Evolutionary conservation across 2,888 invertebrate genomes (phyloP).

Genomic region (Drosophila diplacantha): DNA sequence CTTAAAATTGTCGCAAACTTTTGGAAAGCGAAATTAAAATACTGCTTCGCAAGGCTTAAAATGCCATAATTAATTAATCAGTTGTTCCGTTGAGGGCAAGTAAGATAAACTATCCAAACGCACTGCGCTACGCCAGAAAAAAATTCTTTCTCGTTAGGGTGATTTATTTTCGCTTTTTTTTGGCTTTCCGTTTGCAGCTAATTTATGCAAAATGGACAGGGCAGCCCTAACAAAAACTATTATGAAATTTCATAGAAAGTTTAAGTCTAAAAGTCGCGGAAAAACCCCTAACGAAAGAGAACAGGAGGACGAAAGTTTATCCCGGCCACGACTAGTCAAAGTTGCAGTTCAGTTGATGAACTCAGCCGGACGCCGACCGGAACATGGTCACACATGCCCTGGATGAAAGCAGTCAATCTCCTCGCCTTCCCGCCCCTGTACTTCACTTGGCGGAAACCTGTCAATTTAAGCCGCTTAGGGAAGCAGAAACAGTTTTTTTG

Average conservation of each 20-base stretch:
- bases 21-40: background rate
- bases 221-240: constrained; percentile 45
- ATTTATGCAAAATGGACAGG: constrained; percentile 53
- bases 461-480: constrained; percentile 67
- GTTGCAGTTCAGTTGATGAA: constrained; percentile 61
- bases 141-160: constrained; percentile 10
- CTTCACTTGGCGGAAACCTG: constrained; percentile 40
- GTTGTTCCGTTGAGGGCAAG: constrained; percentile 29
- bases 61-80: constrained; percentile 23
- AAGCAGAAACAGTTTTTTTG: constrained; percentile 25
- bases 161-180: constrained; percentile 7
- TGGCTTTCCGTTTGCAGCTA: constrained; percentile 42
- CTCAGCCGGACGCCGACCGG: constrained; percentile 38
- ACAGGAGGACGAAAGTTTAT: constrained; percentile 52
- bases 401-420: constrained; percentile 9
- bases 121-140: constrained; percentile 5
- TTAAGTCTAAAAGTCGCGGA: constrained; percentile 62
- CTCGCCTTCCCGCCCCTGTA: background rate
- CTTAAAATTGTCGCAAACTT: too few relatives aligned
- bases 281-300: constrained; percentile 23
- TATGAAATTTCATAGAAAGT: constrained; percentile 66
- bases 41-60: background rate
- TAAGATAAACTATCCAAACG: constrained; percentile 36
- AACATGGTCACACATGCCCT: constrained; percentile 50
- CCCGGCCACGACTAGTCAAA: constrained; percentile 52